These are phyloP conservation scores for Dryocosmus kuriphilus DNA, from an alignment of 2,888 invertebrate species.

Conservation along the genomic window DNA sequence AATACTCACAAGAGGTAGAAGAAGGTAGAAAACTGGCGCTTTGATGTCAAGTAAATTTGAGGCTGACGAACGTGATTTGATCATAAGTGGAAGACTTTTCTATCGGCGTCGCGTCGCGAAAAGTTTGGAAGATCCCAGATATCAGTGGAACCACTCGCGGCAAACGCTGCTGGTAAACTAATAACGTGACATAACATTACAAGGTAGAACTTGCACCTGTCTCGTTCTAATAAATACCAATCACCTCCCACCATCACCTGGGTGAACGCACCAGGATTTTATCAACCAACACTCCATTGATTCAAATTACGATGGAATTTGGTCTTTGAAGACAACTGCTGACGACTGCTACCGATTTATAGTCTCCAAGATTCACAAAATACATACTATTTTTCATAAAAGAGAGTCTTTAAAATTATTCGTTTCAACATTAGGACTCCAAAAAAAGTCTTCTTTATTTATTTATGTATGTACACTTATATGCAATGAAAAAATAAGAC, in stretches of 20 bases:
- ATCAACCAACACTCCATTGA: conserved; percentile 45
- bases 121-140: conserved; percentile 49
- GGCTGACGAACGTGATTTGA: not conserved
- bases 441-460: not conserved
- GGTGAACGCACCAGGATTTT: conserved; percentile 44
- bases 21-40: not conserved
- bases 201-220: conserved; percentile 61
- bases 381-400: not conserved
- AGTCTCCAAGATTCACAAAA: conserved; percentile 42
- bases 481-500: not conserved
- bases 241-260: conserved; percentile 61
- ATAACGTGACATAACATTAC: conserved; percentile 62
- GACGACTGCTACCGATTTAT: conserved; percentile 3
- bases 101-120: not conserved
- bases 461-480: not conserved
- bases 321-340: conserved; percentile 29
- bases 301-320: not conserved
- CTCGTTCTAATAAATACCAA: conserved; percentile 56
- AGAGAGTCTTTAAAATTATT: not conserved
- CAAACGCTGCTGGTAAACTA: conserved; percentile 64
- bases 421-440: not conserved
- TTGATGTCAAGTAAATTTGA: not conserved
- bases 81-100: conserved; percentile 12
- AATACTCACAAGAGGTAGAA: not conserved
- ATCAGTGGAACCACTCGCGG: conserved; percentile 59